Evolutionary conservation across 2,797 vertebrate genomes (phyloP).

Genomic region (Rhinichthys osculus): DNA sequence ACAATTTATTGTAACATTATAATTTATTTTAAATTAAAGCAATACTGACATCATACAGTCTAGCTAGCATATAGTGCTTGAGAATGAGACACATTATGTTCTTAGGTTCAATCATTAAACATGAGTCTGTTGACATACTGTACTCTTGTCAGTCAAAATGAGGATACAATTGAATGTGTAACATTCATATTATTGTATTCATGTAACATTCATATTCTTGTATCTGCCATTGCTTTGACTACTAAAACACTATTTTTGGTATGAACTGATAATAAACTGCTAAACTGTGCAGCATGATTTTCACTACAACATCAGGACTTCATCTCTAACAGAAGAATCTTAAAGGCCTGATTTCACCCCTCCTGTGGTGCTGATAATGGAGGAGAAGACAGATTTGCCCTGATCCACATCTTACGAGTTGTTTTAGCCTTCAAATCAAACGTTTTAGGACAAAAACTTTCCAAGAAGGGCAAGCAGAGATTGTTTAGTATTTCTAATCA

Average conservation of each 20-base stretch:
- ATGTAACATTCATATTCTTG: neutral
- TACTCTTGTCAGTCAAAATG: neutral
- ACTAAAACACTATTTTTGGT: neutral
- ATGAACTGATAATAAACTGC: neutral
- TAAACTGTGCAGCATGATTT: constrained; percentile 8
- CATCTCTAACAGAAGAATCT: neutral
- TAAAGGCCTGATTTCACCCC: neutral
- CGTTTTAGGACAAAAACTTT: constrained; percentile 9
- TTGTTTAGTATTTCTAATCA: constrained; percentile 14
- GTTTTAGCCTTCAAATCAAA: constrained; percentile 1
- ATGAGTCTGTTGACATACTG: neutral
- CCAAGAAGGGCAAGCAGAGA: constrained; percentile 15
- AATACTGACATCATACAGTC: neutral
- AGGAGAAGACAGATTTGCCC: neutral
- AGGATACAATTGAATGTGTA: neutral
- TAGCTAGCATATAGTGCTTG: neutral
- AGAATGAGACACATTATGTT: neutral
- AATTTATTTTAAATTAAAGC: constrained; percentile 15
- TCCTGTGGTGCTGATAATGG: constrained; percentile 22
- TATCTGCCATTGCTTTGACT: neutral
- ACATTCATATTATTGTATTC: neutral
- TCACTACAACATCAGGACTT: neutral
- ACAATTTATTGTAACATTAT: neutral
- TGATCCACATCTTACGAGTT: constrained; percentile 8
- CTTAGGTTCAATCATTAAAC: neutral